Evolutionary conservation across 2,888 invertebrate genomes (phyloP), one percentile per base, ranked within the genome.

Genomic region (Polymixis flavicincta): DNA sequence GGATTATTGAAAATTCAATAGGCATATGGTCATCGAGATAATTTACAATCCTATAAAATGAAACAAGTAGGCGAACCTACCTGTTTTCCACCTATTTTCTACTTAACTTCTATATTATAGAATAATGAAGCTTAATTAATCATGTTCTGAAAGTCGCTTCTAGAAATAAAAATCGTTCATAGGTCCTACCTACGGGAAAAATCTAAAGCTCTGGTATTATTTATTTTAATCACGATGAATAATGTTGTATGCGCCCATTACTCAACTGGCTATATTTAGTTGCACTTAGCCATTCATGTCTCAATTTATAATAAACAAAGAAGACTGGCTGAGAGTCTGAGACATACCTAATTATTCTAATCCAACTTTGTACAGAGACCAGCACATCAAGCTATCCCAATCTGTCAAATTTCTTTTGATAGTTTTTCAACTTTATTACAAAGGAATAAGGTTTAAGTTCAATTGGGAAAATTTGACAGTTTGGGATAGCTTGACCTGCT

Each of bases 171-270:
- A 32, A 52, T 19, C 4, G 17, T 32, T 48, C 1, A 45, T 54
- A 61, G 32, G 32, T 32, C 2, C 32, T 4, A 3, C 9, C 42
- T 42, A 9, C 19, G n/a, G 28, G 5, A 70, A 76, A 69, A 61
- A 48, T 55, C 19, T 61, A 37, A 37, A 14, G 25, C n/a, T n/a
- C n/a, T n/a, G n/a, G 14, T n/a, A 28, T 54, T 54, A 68, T 61
- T 70, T 70, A 55, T 70, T 61, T 76, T 28, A n/a, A 50, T 52
- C 71, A 25, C 28, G 28, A 42, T 70, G 22, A 32, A 50, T 63
- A 57, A 76, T 57, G 28, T 71, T 63, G 22, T 42, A 48, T 8
- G 17, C 25, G n/a, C 14, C 37, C n/a, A 42, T 55, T 77, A 70
- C 54, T 76, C 55, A 50, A 50, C 55, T 42, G 42, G 22, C 42